Evolutionary conservation across 2,888 invertebrate species (phyloP), one percentile per base, ranked within the genome.

Genomic region (Strigamia transsilvanica): DNA sequence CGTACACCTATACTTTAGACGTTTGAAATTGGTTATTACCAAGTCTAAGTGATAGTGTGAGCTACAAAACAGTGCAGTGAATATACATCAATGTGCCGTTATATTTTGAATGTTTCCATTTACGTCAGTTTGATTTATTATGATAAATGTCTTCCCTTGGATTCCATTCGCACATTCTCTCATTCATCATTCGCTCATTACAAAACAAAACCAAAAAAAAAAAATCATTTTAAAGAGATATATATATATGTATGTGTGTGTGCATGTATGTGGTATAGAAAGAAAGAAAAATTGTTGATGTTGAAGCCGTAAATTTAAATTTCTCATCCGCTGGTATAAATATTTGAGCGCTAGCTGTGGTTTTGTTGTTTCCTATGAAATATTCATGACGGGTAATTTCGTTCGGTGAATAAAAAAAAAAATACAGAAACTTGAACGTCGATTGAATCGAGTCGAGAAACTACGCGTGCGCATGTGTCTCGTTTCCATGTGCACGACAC

Each of bases 101-200:
- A 15, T n/a, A 12, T 66, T 66, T 66, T 66, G 46, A 46, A n/a
- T 46, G 46, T n/a, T 66, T 7, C 61, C 18, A 66, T 66, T 61
- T 66, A 66, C 21, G 23, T 23, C 18, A 66, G 12, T 7, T 66
- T 66, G 61, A 66, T 66, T 66, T 66, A 66, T 66, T 66, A 66
- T 23, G 61, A 66, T 66, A 23, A 66, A 66, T 66, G 61, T 21
- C n/a, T 12, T 23, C 61, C 2, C 21, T 21, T 15, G 12, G 46
- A 46, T 46, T 46, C 46, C 15, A 12, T 38, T 38, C 38, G 38
- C 51, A 18, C 51, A 51, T 23, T 66, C 18, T n/a, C 61, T 66
- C 61, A 21, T 66, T 66, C 61, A 66, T 66, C 61, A 66, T 23
- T 18, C 4, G 18, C 61, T 66, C 61, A 21, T 66, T 66, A 46